phyloP scores from a whole-genome alignment of 2,113 vertebrate genomes.

The Sprattus sprattus region DNA sequence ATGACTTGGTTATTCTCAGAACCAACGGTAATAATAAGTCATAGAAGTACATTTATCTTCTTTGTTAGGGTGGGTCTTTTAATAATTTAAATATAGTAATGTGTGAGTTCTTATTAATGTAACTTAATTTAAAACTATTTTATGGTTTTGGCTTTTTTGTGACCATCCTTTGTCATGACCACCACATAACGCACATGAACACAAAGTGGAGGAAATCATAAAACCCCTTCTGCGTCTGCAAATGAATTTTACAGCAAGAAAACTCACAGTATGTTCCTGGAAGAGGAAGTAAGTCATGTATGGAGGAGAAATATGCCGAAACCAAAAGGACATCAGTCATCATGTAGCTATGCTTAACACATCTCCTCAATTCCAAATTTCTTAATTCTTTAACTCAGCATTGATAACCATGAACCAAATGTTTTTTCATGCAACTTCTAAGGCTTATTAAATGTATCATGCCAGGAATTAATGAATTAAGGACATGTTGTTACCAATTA shows the following conservation, averaged over 20 bases:
- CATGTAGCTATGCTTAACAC: constrained; percentile 54
- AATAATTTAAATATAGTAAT: not conserved
- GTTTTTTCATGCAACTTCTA: constrained; percentile 38
- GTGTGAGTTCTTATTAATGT: not conserved
- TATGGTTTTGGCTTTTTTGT: not conserved
- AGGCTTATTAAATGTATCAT: constrained; percentile 49
- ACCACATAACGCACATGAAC: not conserved
- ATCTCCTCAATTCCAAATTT: not conserved
- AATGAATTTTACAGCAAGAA: not conserved
- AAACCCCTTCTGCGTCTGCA: not conserved
- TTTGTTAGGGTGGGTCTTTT: not conserved
- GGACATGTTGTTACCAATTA: constrained; percentile 37
- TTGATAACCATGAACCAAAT: constrained; percentile 49
- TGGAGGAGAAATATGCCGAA: not conserved
- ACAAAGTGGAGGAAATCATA: not conserved
- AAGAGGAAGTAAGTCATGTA: not conserved
- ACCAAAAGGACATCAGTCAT: constrained; percentile 1
- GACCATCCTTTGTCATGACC: not conserved
- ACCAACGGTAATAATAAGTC: constrained; percentile 41
- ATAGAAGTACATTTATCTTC: not conserved
- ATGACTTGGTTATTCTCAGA: constrained; percentile 32
- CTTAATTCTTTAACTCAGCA: constrained; percentile 54
- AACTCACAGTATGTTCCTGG: not conserved
- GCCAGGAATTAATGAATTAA: constrained; percentile 56
- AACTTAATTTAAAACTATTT: not conserved